Evolutionary conservation across 2,888 invertebrate species (phyloP), one percentile per base, ranked within the genome.

Genomic region (Dolichopus griseipennis): DNA sequence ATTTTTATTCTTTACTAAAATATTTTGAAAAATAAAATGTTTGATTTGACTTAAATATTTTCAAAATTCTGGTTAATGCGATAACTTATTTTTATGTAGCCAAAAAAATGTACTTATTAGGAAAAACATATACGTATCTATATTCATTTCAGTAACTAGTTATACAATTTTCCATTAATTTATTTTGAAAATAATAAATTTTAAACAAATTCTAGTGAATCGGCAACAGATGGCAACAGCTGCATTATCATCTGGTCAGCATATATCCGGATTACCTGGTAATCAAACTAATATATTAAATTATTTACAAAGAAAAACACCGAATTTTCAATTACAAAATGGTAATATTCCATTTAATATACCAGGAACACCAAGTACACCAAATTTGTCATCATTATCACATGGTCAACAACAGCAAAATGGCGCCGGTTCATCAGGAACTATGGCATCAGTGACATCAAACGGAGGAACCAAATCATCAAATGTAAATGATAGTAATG

Each of bases 251-350:
- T 52, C 52, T 18, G n/a, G 52, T 6, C 52, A 34, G n/a, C 64
- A 65, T 52, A 27, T 66, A 52, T 1, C 65, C 15, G 64, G 61
- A 22, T 64, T 61, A 33, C 37, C 52, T n/a, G 67, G 65, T 64
- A 79, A 78, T 20, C 84, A 85, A 71, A 82, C 85, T 75, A 87
- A 86, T 71, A 87, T 89, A 71, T 81, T 88, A 21, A 88, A 85
- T 76, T 88, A 85, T 76, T 77, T 88, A 68, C 84, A 85, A 52
- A 82, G 87, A 12, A 83, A 83, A 71, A 79, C 83, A 2, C 15
- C 52, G 52, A 52, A 18, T 18, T 52, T 15, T 52, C 52, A 18
- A 52, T 18, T 52, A 52, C 18, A 12, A 52, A 52, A 52, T 52
- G 52, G 52, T 52, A 52, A 52, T 18, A 52, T 52, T 52, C 52